Conservation (phyloP, 2,113 vertebrate species). For the Centrocercus urophasianus region DNA sequence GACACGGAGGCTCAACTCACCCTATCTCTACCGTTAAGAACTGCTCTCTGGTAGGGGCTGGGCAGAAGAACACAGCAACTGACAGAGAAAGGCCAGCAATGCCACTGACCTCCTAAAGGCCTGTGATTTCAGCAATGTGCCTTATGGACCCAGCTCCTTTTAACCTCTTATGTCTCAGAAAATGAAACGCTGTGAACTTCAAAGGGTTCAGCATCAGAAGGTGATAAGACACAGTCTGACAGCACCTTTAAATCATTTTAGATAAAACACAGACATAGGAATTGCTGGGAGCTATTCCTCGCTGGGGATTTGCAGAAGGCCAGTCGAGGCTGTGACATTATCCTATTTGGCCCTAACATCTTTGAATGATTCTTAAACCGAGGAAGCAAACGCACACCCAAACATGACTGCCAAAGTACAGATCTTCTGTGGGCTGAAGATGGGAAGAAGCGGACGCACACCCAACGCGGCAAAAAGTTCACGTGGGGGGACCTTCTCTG, state of each 20-base stretch:
- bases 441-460: background rate
- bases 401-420: background rate
- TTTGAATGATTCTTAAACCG: background rate
- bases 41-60: background rate
- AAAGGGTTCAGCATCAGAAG: background rate
- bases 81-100: background rate
- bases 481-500: background rate
- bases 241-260: background rate
- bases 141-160: background rate
- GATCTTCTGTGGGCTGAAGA: background rate
- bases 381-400: background rate
- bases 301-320: background rate
- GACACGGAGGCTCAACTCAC: background rate
- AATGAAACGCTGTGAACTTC: background rate
- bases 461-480: background rate
- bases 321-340: background rate
- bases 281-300: background rate
- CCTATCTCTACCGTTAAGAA: background rate
- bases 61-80: background rate
- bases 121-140: background rate
- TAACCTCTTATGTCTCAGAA: background rate
- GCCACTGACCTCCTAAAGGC: background rate
- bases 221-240: background rate
- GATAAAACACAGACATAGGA: background rate
- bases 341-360: background rate